Evolutionary conservation across 2,113 vertebrate genomes (phyloP).

Genomic region (Oplegnathus fasciatus): DNA sequence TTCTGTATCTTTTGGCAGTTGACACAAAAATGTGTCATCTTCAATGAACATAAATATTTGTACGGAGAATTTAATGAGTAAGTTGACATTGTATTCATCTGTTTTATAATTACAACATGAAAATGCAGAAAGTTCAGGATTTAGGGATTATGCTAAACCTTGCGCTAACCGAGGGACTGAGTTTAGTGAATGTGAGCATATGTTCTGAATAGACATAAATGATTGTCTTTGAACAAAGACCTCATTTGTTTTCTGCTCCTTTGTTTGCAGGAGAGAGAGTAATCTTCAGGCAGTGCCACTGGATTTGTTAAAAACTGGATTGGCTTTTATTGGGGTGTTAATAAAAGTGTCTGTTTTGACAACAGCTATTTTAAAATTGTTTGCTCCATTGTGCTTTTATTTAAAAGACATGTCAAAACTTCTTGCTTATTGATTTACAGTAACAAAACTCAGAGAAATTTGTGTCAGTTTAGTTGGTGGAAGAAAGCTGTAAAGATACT

Average conservation of each 20-base stretch:
- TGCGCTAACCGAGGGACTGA: background rate
- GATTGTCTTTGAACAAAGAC: conserved; percentile 51
- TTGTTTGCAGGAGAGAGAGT: conserved; percentile 59
- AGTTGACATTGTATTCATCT: background rate
- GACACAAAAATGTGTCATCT: no score
- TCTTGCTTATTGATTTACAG: background rate
- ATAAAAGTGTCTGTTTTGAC: conserved; percentile 48
- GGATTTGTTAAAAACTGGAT: conserved; percentile 29
- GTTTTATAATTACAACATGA: conserved; percentile 20
- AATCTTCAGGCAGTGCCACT: conserved; percentile 31
- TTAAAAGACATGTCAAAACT: conserved; percentile 29
- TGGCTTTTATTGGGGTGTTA: conserved; percentile 37
- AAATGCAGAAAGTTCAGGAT: conserved; percentile 29
- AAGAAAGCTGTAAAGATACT: background rate
- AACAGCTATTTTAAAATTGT: conserved; percentile 27
- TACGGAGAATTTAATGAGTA: background rate
- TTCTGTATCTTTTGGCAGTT: no score
- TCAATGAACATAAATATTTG: conserved; percentile 18
- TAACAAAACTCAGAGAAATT: background rate
- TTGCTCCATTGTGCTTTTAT: conserved; percentile 40
- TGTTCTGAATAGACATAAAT: conserved; percentile 28
- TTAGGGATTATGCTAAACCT: conserved; percentile 24
- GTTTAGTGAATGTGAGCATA: conserved; percentile 25
- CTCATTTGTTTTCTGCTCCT: conserved; percentile 47
- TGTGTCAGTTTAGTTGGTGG: background rate